A percentile compares a stretch with the other conserved stretches of the same genome.
Evolutionary conservation across 2,113 vertebrate species (phyloP).

Genomic region (Micronycteris hirsuta): DNA sequence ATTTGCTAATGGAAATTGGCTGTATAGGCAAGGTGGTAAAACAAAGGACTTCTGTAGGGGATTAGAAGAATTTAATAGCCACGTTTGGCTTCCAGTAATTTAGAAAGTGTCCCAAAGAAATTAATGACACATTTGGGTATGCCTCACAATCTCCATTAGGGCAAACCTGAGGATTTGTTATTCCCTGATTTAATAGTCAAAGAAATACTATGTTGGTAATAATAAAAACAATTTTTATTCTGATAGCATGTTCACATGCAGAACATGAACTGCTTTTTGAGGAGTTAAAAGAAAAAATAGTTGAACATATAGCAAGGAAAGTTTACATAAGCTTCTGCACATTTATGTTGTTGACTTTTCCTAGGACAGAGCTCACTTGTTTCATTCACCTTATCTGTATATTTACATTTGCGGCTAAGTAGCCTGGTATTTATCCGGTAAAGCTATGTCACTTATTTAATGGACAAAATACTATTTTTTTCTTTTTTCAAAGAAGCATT

Average conservation of each 20-base stretch:
- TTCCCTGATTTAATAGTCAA: neutral
- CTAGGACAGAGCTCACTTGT: neutral
- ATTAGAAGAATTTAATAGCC: neutral
- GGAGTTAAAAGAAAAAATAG: slow-evolving; percentile 3
- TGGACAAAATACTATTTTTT: neutral
- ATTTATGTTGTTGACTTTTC: neutral
- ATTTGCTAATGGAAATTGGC: neutral
- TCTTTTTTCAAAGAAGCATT: neutral
- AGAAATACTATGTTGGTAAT: neutral
- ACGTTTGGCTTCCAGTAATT: neutral
- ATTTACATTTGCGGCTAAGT: neutral
- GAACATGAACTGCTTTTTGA: neutral
- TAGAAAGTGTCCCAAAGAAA: neutral
- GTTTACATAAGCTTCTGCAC: neutral
- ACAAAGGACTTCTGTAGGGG: neutral
- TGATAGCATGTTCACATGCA: neutral
- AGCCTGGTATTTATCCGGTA: neutral
- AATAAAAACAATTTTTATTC: neutral
- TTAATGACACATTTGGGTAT: neutral
- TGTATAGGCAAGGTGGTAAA: neutral
- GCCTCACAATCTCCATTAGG: neutral
- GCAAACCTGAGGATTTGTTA: neutral
- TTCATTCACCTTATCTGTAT: neutral
- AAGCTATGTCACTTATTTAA: neutral
- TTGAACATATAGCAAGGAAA: neutral